Conservation (phyloP, 2,113 vertebrate genomes). For the Sialia sialis region DNA sequence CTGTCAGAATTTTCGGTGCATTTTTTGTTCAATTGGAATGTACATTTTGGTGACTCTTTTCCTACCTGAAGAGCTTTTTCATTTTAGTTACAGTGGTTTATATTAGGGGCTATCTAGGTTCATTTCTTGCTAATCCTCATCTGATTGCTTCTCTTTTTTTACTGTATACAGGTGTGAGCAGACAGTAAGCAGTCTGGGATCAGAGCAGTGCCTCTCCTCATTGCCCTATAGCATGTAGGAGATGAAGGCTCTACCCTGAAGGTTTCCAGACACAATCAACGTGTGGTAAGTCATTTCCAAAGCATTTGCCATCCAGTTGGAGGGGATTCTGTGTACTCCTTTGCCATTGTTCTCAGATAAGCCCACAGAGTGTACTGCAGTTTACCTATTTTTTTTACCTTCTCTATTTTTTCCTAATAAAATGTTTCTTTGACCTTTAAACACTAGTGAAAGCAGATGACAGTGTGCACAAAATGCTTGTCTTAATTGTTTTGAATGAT, state of each 20-base stretch:
- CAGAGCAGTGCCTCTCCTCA: accelerated
- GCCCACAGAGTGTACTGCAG: not conserved
- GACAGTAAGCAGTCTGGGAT: not conserved
- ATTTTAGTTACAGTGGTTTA: not conserved
- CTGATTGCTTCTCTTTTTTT: not conserved
- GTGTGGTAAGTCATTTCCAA: not conserved
- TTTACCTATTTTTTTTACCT: not conserved
- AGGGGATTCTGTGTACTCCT: not conserved
- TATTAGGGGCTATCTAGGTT: not conserved
- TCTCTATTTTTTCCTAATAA: not conserved
- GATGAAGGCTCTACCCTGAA: not conserved
- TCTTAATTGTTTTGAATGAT: conserved; percentile 66
- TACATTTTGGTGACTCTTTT: not conserved
- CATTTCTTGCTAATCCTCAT: not conserved
- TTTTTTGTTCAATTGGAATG: not conserved
- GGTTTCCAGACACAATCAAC: not conserved
- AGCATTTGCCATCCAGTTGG: not conserved
- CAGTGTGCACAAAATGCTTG: conserved; percentile 61
- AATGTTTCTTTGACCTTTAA: conserved; percentile 70
- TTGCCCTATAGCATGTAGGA: accelerated
- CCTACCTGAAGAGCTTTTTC: not conserved
- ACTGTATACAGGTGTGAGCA: not conserved
- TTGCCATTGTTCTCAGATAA: not conserved
- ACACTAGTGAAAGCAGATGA: conserved; percentile 50
- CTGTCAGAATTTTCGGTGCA: not conserved